Percentiles rank a stretch among this genome's conserved stretches.
These are phyloP conservation scores for Tarsius wallacei DNA, from an alignment of 2,797 vertebrate species.

Conservation along the genomic window DNA sequence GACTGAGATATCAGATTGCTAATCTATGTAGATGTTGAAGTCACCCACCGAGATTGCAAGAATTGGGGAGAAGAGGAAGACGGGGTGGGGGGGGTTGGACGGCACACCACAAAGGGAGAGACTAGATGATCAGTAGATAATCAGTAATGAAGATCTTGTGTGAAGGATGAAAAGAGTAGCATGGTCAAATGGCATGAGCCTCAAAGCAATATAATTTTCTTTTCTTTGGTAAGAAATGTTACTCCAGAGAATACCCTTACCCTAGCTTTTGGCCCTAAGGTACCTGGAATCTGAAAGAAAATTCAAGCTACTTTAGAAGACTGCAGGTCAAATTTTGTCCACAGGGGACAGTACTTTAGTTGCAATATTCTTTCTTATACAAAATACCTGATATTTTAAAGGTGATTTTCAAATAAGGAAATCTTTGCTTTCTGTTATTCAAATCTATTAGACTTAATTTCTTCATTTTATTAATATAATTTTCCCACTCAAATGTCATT, in stretches of 20 bases:
- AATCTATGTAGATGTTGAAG: background rate
- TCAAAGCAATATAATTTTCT: background rate
- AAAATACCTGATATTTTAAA: constrained; percentile 23
- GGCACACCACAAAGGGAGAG: background rate
- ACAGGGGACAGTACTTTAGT: background rate
- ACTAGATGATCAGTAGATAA: background rate
- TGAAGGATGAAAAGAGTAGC: background rate
- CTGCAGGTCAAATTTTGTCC: background rate
- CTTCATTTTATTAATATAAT: constrained; percentile 50
- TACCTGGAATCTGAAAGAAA: background rate
- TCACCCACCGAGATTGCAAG: background rate
- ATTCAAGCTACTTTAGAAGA: background rate
- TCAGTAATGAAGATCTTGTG: background rate
- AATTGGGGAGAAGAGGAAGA: background rate
- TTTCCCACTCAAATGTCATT: constrained; percentile 10
- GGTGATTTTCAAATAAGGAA: constrained; percentile 47
- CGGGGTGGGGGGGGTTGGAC: no score
- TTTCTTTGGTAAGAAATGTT: background rate
- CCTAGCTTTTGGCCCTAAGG: background rate
- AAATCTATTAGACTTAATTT: constrained; percentile 57
- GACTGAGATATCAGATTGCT: background rate
- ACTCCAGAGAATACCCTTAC: background rate
- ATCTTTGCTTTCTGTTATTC: constrained; percentile 35
- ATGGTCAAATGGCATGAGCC: background rate
- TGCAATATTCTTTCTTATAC: background rate